Conservation (phyloP, 1,140 invertebrate genomes). For the Drosophila sucinea region DNA sequence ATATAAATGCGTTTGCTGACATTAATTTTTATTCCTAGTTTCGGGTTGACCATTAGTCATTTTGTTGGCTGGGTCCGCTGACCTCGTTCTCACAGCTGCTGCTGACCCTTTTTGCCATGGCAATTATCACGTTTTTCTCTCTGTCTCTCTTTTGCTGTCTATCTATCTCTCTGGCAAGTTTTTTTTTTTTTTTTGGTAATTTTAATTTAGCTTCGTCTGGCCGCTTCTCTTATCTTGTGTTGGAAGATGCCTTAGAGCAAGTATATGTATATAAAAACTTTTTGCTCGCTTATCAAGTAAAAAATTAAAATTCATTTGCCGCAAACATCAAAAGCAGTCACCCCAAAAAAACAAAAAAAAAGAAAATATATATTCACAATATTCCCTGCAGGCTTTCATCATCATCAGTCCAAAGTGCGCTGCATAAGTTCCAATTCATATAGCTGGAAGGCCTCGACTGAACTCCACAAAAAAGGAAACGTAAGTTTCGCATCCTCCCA, state of each 20-base stretch:
- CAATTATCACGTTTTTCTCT: conserved; percentile 71
- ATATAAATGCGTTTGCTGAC: conserved; percentile 61
- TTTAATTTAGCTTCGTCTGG: conserved; percentile 45
- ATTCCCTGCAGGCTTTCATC: conserved; percentile 26
- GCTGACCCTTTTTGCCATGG: conserved; percentile 72
- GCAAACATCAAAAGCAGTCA: conserved; percentile 56
- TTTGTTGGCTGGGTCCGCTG: conserved; percentile 39
- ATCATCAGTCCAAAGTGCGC: conserved; percentile 34
- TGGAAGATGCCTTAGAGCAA: conserved; percentile 37
- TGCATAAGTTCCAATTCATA: conserved; percentile 64
- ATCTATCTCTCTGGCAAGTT: conserved; percentile 4
- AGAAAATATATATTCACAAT: conserved; percentile 4
- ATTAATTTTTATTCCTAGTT: conserved; percentile 31
- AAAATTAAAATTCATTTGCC: conserved; percentile 71
- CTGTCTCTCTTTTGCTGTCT: conserved; percentile 37
- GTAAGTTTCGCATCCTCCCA: not conserved
- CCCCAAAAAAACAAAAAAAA: conserved; percentile 5
- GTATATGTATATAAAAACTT: conserved; percentile 38
- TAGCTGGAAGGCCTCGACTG: conserved; percentile 22
- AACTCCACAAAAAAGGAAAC: conserved; percentile 5
- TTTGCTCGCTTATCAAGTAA: conserved; percentile 47
- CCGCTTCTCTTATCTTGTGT: conserved; percentile 52
- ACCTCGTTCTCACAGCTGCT: conserved; percentile 42
- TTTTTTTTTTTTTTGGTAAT: conserved; percentile 37
- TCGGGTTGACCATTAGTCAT: conserved; percentile 72